Evolutionary conservation across 2,113 vertebrate genomes (phyloP).

Genomic region (Hymenochirus boettgeri): DNA sequence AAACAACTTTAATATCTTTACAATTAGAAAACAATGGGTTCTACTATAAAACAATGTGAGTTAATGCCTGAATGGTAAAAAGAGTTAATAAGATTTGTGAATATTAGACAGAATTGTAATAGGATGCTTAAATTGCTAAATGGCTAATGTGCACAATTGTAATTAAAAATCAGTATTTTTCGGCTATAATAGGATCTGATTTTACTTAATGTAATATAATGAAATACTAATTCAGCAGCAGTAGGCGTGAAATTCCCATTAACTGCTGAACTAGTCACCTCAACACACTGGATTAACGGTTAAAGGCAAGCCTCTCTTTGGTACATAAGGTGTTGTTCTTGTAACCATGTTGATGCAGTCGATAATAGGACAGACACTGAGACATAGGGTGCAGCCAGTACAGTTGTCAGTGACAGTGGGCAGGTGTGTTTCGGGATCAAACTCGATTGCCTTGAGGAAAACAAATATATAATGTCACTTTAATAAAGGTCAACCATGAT

Average conservation of each 20-base stretch:
- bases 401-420: constrained; percentile 79
- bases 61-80: not conserved
- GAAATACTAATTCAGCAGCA: constrained; percentile 54
- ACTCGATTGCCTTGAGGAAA: constrained; percentile 81
- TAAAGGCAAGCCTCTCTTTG: constrained; percentile 81
- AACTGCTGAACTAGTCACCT: constrained; percentile 50
- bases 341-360: constrained; percentile 92
- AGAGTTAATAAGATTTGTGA: constrained; percentile 6
- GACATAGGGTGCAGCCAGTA: constrained; percentile 85
- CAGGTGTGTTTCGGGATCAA: constrained; percentile 84
- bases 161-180: constrained; percentile 35
- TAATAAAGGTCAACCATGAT: constrained; percentile 45
- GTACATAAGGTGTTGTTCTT: constrained; percentile 77
- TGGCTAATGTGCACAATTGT: constrained; percentile 35
- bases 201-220: constrained; percentile 48
- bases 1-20: constrained; percentile 46
- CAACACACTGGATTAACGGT: constrained; percentile 62
- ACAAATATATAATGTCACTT: constrained; percentile 46
- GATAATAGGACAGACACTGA: constrained; percentile 88
- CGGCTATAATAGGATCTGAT: constrained; percentile 49
- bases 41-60: constrained; percentile 46
- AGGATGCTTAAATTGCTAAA: not conserved
- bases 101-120: not conserved
- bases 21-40: constrained; percentile 53
- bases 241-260: constrained; percentile 39